Conservation (phyloP, 2,888 invertebrate genomes). For the Leptinotarsa haldemani region DNA sequence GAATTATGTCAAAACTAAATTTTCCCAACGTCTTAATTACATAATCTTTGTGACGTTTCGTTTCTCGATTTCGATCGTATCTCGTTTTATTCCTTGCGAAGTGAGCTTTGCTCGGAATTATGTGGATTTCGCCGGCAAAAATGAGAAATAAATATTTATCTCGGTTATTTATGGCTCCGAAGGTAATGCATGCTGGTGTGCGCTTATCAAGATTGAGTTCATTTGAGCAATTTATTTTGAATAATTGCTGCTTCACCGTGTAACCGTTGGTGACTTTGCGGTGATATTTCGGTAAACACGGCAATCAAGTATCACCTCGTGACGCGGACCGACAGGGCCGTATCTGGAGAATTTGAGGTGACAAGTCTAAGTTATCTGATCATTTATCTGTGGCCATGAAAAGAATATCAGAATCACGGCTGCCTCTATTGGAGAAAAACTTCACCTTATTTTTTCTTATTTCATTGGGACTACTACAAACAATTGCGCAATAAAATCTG, state of each 20-base stretch:
- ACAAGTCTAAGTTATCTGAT: too few relatives aligned
- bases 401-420: too few relatives aligned
- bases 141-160: slow-evolving; percentile 48
- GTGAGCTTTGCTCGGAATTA: slow-evolving; percentile 36
- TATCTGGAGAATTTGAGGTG: neutral
- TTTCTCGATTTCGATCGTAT: slow-evolving; percentile 38
- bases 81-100: slow-evolving; percentile 31
- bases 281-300: slow-evolving; percentile 21
- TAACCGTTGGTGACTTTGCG: slow-evolving; percentile 30
- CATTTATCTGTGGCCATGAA: too few relatives aligned
- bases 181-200: slow-evolving; percentile 34
- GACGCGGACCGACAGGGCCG: neutral
- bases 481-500: too few relatives aligned
- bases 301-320: slow-evolving; percentile 8
- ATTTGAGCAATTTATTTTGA: slow-evolving; percentile 44
- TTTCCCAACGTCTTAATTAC: slow-evolving; percentile 36
- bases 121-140: slow-evolving; percentile 38
- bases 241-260: slow-evolving; percentile 39
- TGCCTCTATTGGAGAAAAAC: too few relatives aligned
- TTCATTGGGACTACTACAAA: too few relatives aligned
- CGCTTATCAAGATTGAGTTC: slow-evolving; percentile 39
- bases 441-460: too few relatives aligned
- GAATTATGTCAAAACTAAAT: slow-evolving; percentile 30
- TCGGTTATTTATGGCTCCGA: slow-evolving; percentile 41
- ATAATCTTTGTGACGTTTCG: slow-evolving; percentile 33